phyloP scores from a whole-genome alignment of 2,113 vertebrate genomes.

The Ceyx cyanopectus region DNA sequence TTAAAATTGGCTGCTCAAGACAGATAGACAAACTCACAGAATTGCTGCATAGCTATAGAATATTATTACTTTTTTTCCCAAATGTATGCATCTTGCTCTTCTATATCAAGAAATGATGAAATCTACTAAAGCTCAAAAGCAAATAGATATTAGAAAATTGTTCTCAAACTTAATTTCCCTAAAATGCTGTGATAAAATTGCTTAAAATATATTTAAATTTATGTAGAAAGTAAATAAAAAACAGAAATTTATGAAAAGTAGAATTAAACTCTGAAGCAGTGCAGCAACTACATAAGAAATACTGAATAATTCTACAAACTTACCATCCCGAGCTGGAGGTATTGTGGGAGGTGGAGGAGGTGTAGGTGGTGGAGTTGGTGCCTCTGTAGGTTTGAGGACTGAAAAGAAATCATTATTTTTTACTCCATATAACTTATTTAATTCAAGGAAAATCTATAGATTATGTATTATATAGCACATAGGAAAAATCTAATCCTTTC shows the following conservation, averaged over 20 bases:
- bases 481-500: neutral
- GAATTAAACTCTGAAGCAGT: neutral
- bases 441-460: neutral
- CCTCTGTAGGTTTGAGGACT: conserved; percentile 92
- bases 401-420: neutral
- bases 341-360: conserved; percentile 94
- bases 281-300: neutral
- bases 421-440: neutral
- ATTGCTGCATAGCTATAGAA: neutral
- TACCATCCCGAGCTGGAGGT: conserved; percentile 93
- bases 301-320: conserved; percentile 28
- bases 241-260: neutral
- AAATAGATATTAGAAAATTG: neutral
- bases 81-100: neutral
- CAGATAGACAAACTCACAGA: neutral
- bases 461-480: neutral
- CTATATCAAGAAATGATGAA: neutral
- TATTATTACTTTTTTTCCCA: neutral
- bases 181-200: neutral
- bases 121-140: neutral
- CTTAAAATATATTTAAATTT: neutral
- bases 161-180: neutral
- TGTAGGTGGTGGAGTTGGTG: conserved; percentile 89
- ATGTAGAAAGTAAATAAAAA: neutral
- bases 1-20: neutral